These are phyloP conservation scores for Actinemys pallida DNA, from an alignment of 2,113 vertebrate genomes.

Conservation along the genomic window DNA sequence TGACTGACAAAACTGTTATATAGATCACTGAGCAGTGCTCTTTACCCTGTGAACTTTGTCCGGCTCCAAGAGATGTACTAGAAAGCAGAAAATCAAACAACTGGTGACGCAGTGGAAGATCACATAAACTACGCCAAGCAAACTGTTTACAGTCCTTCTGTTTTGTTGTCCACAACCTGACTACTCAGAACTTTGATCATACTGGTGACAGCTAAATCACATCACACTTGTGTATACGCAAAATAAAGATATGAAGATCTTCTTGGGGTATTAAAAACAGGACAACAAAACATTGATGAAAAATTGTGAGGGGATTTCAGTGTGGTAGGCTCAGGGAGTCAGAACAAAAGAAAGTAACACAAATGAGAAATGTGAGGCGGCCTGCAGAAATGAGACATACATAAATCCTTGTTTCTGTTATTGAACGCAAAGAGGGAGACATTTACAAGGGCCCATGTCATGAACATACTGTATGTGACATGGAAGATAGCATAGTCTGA, in stretches of 20 bases:
- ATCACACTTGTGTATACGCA: not conserved
- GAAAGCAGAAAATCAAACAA: constrained; percentile 14
- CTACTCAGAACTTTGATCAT: constrained; percentile 53
- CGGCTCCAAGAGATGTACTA: not conserved
- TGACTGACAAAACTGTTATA: not conserved
- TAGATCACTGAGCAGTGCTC: not conserved
- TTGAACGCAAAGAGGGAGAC: constrained; percentile 3
- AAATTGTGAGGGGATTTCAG: not conserved
- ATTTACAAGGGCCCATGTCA: not conserved
- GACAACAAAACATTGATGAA: not conserved
- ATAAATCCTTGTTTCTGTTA: constrained; percentile 21
- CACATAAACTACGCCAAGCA: constrained; percentile 27
- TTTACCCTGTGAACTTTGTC: not conserved
- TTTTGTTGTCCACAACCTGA: constrained; percentile 51
- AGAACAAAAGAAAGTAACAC: not conserved
- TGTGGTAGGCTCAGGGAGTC: not conserved
- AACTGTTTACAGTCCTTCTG: not conserved
- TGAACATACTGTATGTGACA: not conserved
- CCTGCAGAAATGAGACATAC: not conserved
- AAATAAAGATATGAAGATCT: constrained; percentile 26
- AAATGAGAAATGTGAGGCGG: not conserved
- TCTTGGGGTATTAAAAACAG: not conserved
- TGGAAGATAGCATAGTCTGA: not conserved
- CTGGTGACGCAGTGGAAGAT: constrained; percentile 23
- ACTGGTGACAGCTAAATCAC: not conserved